Evolutionary conservation across 2,888 invertebrate genomes (phyloP), one percentile per base, ranked within the genome.

Genomic region (Labia minor): DNA sequence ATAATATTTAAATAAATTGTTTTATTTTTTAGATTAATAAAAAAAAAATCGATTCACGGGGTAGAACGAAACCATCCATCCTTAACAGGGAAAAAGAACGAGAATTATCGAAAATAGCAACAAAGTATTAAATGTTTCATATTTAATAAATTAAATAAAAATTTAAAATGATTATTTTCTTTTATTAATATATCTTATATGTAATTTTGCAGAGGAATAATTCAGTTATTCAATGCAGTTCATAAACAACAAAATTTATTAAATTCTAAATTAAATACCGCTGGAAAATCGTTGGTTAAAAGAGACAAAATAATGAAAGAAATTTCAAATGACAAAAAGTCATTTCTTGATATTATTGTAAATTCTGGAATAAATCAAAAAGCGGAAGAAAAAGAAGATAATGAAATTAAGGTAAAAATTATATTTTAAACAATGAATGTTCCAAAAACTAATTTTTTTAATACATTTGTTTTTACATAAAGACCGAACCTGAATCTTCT

Each of bases 211-310:
- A 90, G 89, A 76, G 95, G 95, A 74, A 93, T 95, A 0, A 93
- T 95, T 0, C 94, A 95, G 75, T 79, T 95, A 70, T 95, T 95
- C 74, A 95, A 95, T 81, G 90, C 92, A 33, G 94, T 95, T 0
- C 85, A 85, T 73, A 83, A 87, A 72, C 94, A 95, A 76, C 94
- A 95, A 77, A 89, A 86, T 75, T 84, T 86, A 66, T 78, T 94
- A 64, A 84, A 86, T 62, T 82, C 82, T 67, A 86, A 90, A 77
- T 76, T 93, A 65, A 80, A 84, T 66, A 82, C 86, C 14, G 66
- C 20, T 33, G 26, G 64, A 26, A 64, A 21, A 10, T 81, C 91
- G 37, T 90, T 91, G 76, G 82, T 86, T 21, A 89, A 88, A 74
- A 86, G 86, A 73, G 92, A 92, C 70, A 88, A 89, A 74, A 82